A percentile compares a stretch with the other conserved stretches of the same genome.
Conservation (phyloP, 2,888 invertebrate species). For the Graphium colonna region DNA sequence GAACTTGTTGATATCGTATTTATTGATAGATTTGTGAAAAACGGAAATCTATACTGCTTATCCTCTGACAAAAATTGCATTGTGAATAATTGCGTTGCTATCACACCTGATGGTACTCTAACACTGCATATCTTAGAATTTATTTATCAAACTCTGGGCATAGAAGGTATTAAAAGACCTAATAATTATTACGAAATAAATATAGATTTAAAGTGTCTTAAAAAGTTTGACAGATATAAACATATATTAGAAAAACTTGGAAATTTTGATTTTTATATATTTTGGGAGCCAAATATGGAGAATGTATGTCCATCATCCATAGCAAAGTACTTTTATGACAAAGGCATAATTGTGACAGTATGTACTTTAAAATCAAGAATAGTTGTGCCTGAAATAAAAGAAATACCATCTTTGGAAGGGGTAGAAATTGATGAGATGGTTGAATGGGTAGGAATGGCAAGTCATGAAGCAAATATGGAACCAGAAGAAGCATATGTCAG, state of each 20-base stretch:
- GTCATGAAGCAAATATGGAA: conserved; percentile 43
- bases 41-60: conserved; percentile 55
- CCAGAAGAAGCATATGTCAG: conserved; percentile 57
- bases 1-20: conserved; percentile 55
- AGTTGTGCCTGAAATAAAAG: conserved; percentile 43
- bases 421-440: conserved; percentile 55
- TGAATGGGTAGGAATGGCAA: conserved; percentile 68
- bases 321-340: conserved; percentile 63
- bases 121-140: conserved; percentile 53
- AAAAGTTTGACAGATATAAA: conserved; percentile 40
- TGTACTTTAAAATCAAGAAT: conserved; percentile 38
- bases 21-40: conserved; percentile 58
- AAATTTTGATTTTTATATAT: conserved; percentile 48
- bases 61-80: conserved; percentile 54
- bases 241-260: conserved; percentile 47
- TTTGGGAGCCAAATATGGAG: conserved; percentile 57
- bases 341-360: conserved; percentile 41
- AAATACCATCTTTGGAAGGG: conserved; percentile 54
- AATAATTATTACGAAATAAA: conserved; percentile 55
- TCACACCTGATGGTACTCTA: conserved; percentile 60
- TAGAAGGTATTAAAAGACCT: conserved; percentile 58
- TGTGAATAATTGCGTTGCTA: conserved; percentile 54
- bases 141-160: conserved; percentile 62
- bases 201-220: conserved; percentile 49
- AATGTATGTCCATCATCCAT: conserved; percentile 65